Percentiles rank a stretch among this genome's conserved stretches.
phyloP scores from a whole-genome alignment of 2,797 vertebrate species.

The Helostoma temminkii region DNA sequence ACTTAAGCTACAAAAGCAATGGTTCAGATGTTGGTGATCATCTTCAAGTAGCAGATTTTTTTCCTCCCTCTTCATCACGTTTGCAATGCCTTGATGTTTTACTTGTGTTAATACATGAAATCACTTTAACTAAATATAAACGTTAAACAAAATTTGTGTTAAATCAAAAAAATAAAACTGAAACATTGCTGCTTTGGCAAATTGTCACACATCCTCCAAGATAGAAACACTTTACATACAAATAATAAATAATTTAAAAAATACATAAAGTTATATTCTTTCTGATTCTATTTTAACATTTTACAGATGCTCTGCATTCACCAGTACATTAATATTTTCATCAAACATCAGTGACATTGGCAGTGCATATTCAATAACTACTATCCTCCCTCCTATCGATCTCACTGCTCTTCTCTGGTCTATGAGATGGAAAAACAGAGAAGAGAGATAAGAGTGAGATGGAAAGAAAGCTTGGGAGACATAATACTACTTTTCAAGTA shows the following conservation, averaged over 20 bases:
- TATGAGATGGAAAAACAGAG: neutral
- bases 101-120: neutral
- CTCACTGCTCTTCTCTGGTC: neutral
- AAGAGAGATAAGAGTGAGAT: neutral
- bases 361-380: neutral
- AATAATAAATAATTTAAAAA: too few species aligned
- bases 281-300: too few species aligned
- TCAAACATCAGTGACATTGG: neutral
- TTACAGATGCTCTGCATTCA: neutral
- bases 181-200: neutral
- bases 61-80: neutral
- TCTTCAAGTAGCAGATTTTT: neutral
- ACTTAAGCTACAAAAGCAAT: constrained; percentile 7
- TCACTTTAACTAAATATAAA: neutral
- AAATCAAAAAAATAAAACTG: neutral
- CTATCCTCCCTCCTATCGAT: too few species aligned
- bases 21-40: neutral
- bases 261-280: too few species aligned
- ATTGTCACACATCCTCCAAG: too few species aligned
- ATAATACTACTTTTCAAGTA: neutral
- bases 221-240: too few species aligned
- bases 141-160: neutral
- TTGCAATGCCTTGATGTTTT: neutral
- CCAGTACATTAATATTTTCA: neutral
- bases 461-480: constrained; percentile 4